These are phyloP conservation scores for Percina caprodes DNA, from an alignment of 2,113 vertebrate genomes.

Conservation along the genomic window DNA sequence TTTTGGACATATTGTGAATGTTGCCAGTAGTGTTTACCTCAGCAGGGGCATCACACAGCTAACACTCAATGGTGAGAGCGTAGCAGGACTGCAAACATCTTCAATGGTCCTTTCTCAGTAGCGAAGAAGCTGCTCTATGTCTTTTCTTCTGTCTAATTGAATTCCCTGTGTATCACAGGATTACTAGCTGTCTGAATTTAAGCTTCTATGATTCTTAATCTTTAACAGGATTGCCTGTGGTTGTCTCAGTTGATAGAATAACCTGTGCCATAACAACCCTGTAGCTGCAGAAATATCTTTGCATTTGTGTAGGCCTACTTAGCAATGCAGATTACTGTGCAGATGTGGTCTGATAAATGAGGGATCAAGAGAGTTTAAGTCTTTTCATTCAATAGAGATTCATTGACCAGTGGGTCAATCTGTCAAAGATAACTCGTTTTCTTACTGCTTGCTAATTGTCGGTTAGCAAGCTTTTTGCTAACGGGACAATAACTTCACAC, in stretches of 20 bases:
- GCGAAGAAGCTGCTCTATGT: slow-evolving; percentile 20
- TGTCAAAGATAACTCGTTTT: neutral
- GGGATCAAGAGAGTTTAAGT: neutral
- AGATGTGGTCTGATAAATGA: neutral
- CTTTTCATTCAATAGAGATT: neutral
- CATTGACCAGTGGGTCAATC: neutral
- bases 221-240: slow-evolving; percentile 44
- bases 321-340: slow-evolving; percentile 10
- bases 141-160: slow-evolving; percentile 42
- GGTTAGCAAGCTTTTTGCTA: neutral
- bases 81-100: slow-evolving; percentile 23
- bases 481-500: neutral
- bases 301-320: neutral
- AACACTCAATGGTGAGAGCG: slow-evolving; percentile 7
- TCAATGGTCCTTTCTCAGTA: neutral
- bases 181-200: slow-evolving; percentile 52
- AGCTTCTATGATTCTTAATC: slow-evolving; percentile 48
- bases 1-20: slow-evolving; percentile 10
- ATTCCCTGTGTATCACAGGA: slow-evolving; percentile 37
- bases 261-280: slow-evolving; percentile 12
- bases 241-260: slow-evolving; percentile 31
- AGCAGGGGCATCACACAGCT: slow-evolving; percentile 20
- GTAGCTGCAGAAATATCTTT: neutral
- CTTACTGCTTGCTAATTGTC: neutral
- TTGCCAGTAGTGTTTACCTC: slow-evolving; percentile 29